These are phyloP conservation scores for Phyto melanocephala DNA, from an alignment of 2,888 invertebrate species.

Conservation along the genomic window DNA sequence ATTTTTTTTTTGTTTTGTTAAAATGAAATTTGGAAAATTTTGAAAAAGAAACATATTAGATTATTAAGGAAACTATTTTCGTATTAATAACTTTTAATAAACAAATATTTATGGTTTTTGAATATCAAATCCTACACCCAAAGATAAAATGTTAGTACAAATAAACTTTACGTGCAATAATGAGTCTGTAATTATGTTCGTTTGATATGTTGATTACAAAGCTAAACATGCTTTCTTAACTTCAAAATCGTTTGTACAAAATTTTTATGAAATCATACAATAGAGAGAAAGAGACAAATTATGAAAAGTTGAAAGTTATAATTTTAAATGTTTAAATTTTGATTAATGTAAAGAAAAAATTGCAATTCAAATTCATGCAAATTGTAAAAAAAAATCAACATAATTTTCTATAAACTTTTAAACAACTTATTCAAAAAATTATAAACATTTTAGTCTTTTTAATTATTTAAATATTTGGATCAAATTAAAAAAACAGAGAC, in stretches of 20 bases:
- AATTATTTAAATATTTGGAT: no score
- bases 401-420: background rate
- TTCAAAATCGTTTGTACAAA: background rate
- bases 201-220: background rate
- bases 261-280: conserved; percentile 12
- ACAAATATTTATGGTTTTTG: background rate
- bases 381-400: background rate
- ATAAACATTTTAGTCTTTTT: no score
- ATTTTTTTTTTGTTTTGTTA: conserved; percentile 7
- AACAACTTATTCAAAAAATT: no score
- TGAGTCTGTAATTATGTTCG: conserved; percentile 7
- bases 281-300: background rate
- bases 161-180: conserved; percentile 47
- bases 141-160: conserved; percentile 44
- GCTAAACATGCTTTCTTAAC: background rate
- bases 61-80: conserved; percentile 14
- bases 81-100: background rate
- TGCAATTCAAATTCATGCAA: conserved; percentile 4
- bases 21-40: conserved; percentile 30
- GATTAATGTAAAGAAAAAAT: background rate
- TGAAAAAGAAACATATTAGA: conserved; percentile 7
- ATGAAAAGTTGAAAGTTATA: no score
- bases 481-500: no score
- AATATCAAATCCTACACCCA: conserved; percentile 47
- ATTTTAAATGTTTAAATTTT: background rate